Evolutionary conservation across 1,140 invertebrate species (phyloP).

Genomic region (Cheumatopsyche charites): DNA sequence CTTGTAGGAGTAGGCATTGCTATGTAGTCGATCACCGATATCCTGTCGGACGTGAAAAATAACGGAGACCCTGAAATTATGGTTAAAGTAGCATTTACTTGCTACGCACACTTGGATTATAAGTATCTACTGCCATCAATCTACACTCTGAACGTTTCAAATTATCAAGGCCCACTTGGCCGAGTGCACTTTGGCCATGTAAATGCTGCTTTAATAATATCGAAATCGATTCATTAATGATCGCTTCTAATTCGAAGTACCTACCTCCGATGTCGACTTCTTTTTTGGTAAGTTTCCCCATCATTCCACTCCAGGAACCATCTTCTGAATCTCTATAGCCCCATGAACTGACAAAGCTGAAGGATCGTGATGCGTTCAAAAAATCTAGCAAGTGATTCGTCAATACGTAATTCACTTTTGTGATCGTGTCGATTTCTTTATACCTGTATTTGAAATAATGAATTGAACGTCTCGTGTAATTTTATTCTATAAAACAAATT

Average conservation of each 20-base stretch:
- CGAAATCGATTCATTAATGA: too few species aligned
- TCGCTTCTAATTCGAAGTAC: too few species aligned
- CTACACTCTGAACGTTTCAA: too few species aligned
- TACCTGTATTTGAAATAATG: conserved; percentile 52
- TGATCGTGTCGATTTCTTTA: conserved; percentile 63
- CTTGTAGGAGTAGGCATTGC: conserved; percentile 65
- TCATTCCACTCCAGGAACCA: conserved; percentile 69
- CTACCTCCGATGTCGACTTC: conserved; percentile 70
- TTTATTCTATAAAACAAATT: background rate
- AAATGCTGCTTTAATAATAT: too few species aligned
- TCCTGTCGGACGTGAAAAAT: conserved; percentile 65
- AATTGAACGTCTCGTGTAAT: background rate
- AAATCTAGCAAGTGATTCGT: conserved; percentile 59
- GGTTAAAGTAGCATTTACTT: too few species aligned
- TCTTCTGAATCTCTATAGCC: conserved; percentile 58
- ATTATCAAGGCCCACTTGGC: too few species aligned
- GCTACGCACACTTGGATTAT: too few species aligned
- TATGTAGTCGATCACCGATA: conserved; percentile 66
- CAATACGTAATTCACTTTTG: conserved; percentile 64
- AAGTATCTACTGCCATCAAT: too few species aligned
- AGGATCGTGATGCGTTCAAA: conserved; percentile 60
- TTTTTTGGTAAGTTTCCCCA: conserved; percentile 63
- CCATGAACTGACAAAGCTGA: conserved; percentile 57
- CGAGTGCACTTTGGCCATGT: too few species aligned
- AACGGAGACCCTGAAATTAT: conserved; percentile 65